Evolutionary conservation across 2,888 invertebrate genomes (phyloP).

Genomic region (Theodoxus fluviatilis): DNA sequence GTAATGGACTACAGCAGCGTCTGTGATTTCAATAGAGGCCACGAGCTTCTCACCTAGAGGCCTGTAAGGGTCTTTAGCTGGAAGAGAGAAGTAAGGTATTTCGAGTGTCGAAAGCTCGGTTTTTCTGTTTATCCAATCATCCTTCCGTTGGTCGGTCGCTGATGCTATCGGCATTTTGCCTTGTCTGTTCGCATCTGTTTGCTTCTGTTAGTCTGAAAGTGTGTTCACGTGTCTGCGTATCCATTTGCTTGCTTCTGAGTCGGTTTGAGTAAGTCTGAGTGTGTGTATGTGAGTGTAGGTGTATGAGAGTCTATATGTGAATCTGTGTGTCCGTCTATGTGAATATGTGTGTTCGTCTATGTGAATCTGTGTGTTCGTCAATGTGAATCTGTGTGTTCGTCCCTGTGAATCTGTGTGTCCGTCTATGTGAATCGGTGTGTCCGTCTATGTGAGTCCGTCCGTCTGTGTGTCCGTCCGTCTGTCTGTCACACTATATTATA

Average conservation of each 20-base stretch:
- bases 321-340: background rate
- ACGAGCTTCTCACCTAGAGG: too few species aligned
- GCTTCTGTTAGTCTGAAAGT: background rate
- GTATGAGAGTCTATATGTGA: constrained; percentile 7
- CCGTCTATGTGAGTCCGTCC: background rate
- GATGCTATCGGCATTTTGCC: too few species aligned
- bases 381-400: constrained; percentile 5
- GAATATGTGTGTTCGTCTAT: background rate
- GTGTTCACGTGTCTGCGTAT: background rate
- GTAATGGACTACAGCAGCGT: too few species aligned
- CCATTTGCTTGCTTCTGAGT: constrained; percentile 9
- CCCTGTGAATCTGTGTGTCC: constrained; percentile 13
- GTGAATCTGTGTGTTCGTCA: constrained; percentile 12
- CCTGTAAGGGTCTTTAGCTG: too few species aligned
- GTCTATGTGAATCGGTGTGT: background rate
- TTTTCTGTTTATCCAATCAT: too few species aligned
- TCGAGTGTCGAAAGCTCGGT: too few species aligned
- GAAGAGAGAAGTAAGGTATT: too few species aligned
- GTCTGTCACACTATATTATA: too few species aligned
- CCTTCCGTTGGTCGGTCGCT: too few species aligned
- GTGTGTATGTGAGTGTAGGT: constrained; percentile 20
- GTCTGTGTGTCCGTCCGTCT: constrained; percentile 6
- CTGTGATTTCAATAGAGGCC: too few species aligned
- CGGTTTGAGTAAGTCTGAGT: constrained; percentile 9
- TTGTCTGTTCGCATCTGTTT: background rate